A percentile compares a stretch with the other conserved stretches of the same genome.
phyloP scores from a whole-genome alignment of 2,888 invertebrate genomes.

The Lutraria lutraria region DNA sequence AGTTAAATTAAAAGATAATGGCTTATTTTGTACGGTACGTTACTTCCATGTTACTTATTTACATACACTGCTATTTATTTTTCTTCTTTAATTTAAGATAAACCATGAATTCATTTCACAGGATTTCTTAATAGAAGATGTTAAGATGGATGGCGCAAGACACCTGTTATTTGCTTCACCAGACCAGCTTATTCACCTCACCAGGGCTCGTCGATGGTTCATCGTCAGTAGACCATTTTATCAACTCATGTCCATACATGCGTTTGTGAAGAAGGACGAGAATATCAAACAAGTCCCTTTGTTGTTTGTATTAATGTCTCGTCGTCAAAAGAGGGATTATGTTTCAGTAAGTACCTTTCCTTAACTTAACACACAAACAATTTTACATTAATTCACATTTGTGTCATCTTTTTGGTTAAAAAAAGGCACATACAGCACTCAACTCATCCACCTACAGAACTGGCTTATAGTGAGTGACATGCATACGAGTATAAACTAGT shows the following conservation, averaged over 20 bases:
- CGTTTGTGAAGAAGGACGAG: slow-evolving; percentile 30
- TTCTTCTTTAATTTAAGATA: too few species aligned
- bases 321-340: slow-evolving; percentile 35
- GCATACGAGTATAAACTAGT: too few species aligned
- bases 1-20: too few species aligned
- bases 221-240: slow-evolving; percentile 36
- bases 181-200: slow-evolving; percentile 16
- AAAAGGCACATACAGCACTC: too few species aligned
- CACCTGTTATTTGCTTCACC: slow-evolving; percentile 7
- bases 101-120: neutral
- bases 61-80: too few species aligned
- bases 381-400: too few species aligned
- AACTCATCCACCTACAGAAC: too few species aligned
- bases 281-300: slow-evolving; percentile 41
- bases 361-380: too few species aligned
- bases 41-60: too few species aligned
- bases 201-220: slow-evolving; percentile 28
- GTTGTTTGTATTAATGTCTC: slow-evolving; percentile 38
- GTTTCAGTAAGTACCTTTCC: slow-evolving; percentile 11
- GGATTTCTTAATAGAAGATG: slow-evolving; percentile 9
- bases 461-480: too few species aligned
- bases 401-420: too few species aligned
- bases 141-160: neutral
- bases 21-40: too few species aligned
- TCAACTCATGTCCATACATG: slow-evolving; percentile 24